Conservation (phyloP, 2,888 invertebrate species). For the Balanococcus diminutus region DNA sequence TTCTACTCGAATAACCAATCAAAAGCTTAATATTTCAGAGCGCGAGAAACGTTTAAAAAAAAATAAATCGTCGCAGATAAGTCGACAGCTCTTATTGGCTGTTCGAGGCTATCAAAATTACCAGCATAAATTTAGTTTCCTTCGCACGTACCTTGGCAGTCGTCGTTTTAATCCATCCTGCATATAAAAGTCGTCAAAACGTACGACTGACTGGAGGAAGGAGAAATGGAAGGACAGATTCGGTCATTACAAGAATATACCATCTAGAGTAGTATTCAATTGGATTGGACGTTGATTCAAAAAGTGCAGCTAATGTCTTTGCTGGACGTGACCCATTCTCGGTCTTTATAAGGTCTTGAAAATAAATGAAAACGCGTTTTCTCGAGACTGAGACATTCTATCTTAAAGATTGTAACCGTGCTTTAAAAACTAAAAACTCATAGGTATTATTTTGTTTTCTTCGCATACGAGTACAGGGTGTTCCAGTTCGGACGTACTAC, state of each 20-base stretch:
- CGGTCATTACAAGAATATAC: background rate
- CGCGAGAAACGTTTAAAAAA: background rate
- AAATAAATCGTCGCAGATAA: background rate
- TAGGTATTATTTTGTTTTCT: background rate
- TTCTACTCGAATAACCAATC: conserved; percentile 1
- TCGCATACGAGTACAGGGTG: no score
- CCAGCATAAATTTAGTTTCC: background rate
- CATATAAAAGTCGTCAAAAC: background rate
- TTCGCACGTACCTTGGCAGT: background rate
- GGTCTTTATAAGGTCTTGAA: background rate
- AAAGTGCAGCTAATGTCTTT: conserved; percentile 1
- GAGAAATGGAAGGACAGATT: background rate
- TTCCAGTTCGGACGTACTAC: no score
- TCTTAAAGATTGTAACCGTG: background rate
- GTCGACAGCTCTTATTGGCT: background rate
- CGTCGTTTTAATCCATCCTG: background rate
- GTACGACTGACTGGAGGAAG: background rate
- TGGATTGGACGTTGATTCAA: background rate
- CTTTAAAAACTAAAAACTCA: conserved; percentile 22
- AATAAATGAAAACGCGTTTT: background rate
- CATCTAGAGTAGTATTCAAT: background rate
- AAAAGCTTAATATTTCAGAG: background rate
- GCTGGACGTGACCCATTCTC: background rate
- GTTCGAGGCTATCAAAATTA: background rate
- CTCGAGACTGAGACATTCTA: no score